phyloP scores from a whole-genome alignment of 1,140 invertebrate genomes.

The Polypedilum pembai region DNA sequence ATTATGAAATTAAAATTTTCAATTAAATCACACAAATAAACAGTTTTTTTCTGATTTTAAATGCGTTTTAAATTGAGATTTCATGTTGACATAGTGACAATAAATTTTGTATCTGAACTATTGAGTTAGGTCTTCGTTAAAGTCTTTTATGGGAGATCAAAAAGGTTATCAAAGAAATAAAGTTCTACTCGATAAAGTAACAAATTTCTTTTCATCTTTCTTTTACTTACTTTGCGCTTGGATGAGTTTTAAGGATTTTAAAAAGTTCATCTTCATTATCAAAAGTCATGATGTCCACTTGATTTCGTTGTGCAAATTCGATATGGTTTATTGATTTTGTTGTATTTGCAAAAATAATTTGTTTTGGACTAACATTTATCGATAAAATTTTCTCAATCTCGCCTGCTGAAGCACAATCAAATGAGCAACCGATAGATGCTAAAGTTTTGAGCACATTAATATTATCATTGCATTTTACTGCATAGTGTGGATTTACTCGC shows the following conservation, averaged over 20 bases:
- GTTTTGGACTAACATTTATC: slow-evolving; percentile 65
- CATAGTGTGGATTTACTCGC: slow-evolving; percentile 87
- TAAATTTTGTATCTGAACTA: too few species aligned
- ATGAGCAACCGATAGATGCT: slow-evolving; percentile 77
- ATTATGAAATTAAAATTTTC: slow-evolving; percentile 29
- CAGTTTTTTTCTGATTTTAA: background rate
- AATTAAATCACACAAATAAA: background rate
- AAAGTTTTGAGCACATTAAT: slow-evolving; percentile 71
- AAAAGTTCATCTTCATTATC: slow-evolving; percentile 91
- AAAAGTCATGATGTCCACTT: slow-evolving; percentile 86
- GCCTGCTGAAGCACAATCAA: slow-evolving; percentile 93
- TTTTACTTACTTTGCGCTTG: slow-evolving; percentile 64
- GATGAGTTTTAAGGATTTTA: slow-evolving; percentile 81
- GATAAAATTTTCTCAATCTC: slow-evolving; percentile 82
- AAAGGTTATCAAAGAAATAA: background rate
- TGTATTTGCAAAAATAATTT: slow-evolving; percentile 97
- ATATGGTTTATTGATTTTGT: slow-evolving; percentile 91
- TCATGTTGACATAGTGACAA: too few species aligned
- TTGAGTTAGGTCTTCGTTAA: too few species aligned
- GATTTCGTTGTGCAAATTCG: slow-evolving; percentile 66
- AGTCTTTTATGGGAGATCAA: background rate
- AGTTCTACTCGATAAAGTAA: background rate
- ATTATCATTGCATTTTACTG: slow-evolving; percentile 95
- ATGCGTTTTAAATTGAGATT: background rate
- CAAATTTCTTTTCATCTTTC: background rate